Evolutionary conservation across 2,113 vertebrate species (phyloP).

Genomic region (Poeciliopsis retropinna): DNA sequence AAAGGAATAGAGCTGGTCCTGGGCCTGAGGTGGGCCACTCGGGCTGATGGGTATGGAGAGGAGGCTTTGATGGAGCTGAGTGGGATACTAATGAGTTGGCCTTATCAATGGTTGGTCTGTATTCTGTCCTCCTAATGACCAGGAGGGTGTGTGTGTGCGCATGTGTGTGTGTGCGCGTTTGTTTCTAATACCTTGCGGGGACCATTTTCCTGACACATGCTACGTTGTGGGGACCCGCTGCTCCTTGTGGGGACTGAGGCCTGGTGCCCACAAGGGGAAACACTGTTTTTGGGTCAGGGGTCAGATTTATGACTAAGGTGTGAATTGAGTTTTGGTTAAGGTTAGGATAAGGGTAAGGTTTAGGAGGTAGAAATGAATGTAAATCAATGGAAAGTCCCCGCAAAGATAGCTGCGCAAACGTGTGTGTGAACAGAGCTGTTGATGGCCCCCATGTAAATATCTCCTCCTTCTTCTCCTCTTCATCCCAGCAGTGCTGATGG

Average conservation of each 20-base stretch:
- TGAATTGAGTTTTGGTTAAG: too few species aligned
- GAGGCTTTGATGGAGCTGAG: constrained; percentile 67
- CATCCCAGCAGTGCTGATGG: background rate
- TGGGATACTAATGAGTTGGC: constrained; percentile 73
- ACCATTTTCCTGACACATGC: too few species aligned
- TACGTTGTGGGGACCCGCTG: too few species aligned
- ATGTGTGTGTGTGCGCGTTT: background rate
- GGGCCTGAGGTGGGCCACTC: constrained; percentile 43
- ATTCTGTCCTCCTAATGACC: constrained; percentile 64
- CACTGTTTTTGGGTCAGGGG: too few species aligned
- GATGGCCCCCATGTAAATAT: constrained; percentile 63
- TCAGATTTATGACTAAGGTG: too few species aligned
- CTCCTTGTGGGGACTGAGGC: too few species aligned
- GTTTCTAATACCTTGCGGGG: too few species aligned
- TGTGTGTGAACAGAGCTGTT: constrained; percentile 38
- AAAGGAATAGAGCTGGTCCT: constrained; percentile 33
- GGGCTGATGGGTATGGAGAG: constrained; percentile 50
- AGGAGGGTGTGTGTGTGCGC: background rate
- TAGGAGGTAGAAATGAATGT: too few species aligned
- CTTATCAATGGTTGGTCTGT: constrained; percentile 72
- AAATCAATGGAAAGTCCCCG: too few species aligned
- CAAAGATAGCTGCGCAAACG: too few species aligned
- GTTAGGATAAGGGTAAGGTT: too few species aligned
- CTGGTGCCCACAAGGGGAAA: too few species aligned
- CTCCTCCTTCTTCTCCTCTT: constrained; percentile 45